A percentile compares a stretch with the other conserved stretches of the same genome.
Conservation (phyloP, 2,797 vertebrate species). For the Austrolebias charrua region DNA sequence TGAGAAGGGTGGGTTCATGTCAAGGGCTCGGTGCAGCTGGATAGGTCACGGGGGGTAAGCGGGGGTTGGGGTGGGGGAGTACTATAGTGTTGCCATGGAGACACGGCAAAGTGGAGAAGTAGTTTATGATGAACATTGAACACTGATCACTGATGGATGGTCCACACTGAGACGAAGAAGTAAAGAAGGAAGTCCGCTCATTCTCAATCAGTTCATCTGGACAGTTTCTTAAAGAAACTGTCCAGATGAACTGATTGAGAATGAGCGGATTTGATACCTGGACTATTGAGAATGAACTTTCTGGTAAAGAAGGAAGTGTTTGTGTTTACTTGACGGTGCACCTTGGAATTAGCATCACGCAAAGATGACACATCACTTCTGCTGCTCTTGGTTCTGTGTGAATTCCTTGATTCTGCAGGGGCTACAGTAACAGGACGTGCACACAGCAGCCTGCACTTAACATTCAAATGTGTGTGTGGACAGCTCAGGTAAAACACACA, state of each 20-base stretch:
- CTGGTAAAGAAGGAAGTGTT: not conserved
- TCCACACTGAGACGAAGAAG: conserved; percentile 34
- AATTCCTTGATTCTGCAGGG: conserved; percentile 2
- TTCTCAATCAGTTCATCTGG: too few species aligned
- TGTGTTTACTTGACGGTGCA: not conserved
- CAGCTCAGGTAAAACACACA: conserved; percentile 37
- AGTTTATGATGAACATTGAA: conserved; percentile 51
- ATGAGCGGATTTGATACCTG: too few species aligned
- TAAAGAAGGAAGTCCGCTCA: not conserved
- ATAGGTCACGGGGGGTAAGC: conserved; percentile 22
- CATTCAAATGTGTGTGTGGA: conserved; percentile 26
- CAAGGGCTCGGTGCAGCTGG: conserved; percentile 53
- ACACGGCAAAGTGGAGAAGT: conserved; percentile 40
- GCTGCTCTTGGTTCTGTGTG: not conserved
- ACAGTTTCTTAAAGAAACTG: too few species aligned
- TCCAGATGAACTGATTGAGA: too few species aligned
- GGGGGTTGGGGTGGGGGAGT: conserved; percentile 24
- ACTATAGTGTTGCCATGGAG: conserved; percentile 64
- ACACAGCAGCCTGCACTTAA: conserved; percentile 43
- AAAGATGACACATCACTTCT: conserved; percentile 24
- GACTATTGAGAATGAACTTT: too few species aligned
- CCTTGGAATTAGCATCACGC: conserved; percentile 22
- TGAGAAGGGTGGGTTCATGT: conserved; percentile 59
- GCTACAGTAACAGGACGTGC: conserved; percentile 32
- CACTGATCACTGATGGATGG: conserved; percentile 34